Conservation (phyloP, 2,797 vertebrate species). For the Tiaroga cobitis region DNA sequence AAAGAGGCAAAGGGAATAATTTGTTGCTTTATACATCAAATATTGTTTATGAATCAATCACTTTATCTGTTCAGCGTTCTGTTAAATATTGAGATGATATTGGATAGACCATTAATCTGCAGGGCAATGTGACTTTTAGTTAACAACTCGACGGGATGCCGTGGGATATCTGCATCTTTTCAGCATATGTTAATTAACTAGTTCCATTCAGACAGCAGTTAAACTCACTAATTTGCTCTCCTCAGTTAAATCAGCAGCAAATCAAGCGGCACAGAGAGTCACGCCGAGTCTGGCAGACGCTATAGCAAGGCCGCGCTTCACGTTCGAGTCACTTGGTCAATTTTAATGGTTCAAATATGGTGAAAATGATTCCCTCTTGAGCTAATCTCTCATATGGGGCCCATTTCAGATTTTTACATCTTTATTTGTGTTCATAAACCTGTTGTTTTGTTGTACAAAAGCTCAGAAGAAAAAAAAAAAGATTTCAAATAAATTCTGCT, state of each 20-base stretch:
- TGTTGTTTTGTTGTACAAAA: background rate
- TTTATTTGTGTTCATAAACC: background rate
- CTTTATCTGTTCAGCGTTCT: background rate
- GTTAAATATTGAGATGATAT: constrained; percentile 5
- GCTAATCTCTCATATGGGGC: background rate
- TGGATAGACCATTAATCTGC: constrained; percentile 5
- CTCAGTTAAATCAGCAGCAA: constrained; percentile 49
- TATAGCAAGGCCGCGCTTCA: constrained; percentile 22
- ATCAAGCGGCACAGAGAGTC: constrained; percentile 37
- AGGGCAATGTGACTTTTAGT: constrained; percentile 21
- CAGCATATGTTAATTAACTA: constrained; percentile 42
- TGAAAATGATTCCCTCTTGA: background rate
- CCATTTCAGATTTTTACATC: background rate
- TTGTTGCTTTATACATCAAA: background rate
- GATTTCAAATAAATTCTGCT: background rate
- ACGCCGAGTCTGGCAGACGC: constrained; percentile 27
- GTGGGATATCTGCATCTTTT: constrained; percentile 3
- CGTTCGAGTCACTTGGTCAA: constrained; percentile 43
- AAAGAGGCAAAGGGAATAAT: background rate
- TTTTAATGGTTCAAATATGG: constrained; percentile 47
- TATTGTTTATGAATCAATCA: background rate
- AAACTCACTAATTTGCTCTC: constrained; percentile 38
- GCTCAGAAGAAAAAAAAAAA: background rate
- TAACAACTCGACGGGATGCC: background rate
- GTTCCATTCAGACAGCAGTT: constrained; percentile 32